These are phyloP conservation scores for Stichopus horrens DNA, from an alignment of 53 echinoderm and acorn worm species.

Conservation along the genomic window DNA sequence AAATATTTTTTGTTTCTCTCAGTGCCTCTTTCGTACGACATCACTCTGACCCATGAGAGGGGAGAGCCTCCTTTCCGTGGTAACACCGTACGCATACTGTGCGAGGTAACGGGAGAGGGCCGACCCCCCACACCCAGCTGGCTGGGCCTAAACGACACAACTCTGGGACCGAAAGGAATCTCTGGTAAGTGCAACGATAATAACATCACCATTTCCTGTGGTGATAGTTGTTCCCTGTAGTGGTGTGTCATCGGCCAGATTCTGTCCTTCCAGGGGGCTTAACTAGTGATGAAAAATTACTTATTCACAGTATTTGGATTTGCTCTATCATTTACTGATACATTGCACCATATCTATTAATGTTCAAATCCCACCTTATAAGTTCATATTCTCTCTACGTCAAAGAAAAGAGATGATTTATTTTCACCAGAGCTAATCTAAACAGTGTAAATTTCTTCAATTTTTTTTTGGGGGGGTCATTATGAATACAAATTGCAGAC, in stretches of 20 bases:
- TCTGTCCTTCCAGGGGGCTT: background rate
- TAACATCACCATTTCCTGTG: background rate
- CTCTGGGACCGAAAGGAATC: slow-evolving; percentile 19
- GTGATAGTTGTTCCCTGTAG: background rate
- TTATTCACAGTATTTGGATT: no score
- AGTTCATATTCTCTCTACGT: no score
- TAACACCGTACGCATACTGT: slow-evolving; percentile 71
- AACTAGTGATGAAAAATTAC: no score
- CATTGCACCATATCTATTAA: no score
- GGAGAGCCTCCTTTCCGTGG: slow-evolving; percentile 69
- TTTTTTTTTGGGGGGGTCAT: no score
- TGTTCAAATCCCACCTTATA: no score
- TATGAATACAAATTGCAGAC: no score
- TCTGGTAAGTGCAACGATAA: background rate
- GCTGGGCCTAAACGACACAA: slow-evolving; percentile 18
- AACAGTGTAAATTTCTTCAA: no score
- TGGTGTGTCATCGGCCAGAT: background rate
- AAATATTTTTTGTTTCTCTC: background rate
- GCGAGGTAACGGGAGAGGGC: slow-evolving; percentile 62
- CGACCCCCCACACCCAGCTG: slow-evolving; percentile 54
- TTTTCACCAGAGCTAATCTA: no score
- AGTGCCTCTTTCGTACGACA: slow-evolving; percentile 56
- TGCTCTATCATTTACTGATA: no score
- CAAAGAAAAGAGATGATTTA: no score
- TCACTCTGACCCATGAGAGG: slow-evolving; percentile 65